Evolutionary conservation across 2,888 invertebrate genomes (phyloP), one percentile per base, ranked within the genome.

Genomic region (Idaea aversata): DNA sequence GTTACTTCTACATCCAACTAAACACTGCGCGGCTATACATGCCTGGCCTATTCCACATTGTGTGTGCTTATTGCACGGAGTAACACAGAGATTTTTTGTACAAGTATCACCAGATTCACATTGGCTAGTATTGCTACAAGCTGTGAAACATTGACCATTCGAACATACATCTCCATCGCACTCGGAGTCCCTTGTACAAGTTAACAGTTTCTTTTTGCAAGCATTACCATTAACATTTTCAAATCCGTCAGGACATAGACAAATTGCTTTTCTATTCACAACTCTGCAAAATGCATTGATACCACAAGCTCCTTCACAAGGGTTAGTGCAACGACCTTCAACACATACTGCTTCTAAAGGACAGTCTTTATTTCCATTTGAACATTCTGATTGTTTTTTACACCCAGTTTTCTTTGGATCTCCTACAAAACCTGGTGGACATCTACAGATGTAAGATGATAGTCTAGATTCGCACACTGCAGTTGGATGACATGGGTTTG

Each of bases 1-100:
- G 80, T 97, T 97, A 75, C 95, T 95, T 78, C 98, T 94, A 81
- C 98, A 98, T 34, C 98, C 98, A 66, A 97, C 91, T 3, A 96
- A 88, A 81, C 98, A 98, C 69, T 96, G 94, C 5, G 97, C 97
- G 70, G 94, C 94, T 15, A 96, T 93, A 81, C 98, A 98, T 13
- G 97, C 97, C 88, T 97, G 95, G 63, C 96, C 95, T 36, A 91
- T 87, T 63, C 95, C 94, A 84, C 98, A 98, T 81, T 98, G 97
- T 61, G 95, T 94, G 82, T 98, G 97, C 66, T 96, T 95, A 63
- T 94, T 94, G 76, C 98, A 98, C 67, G 97, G 95, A n/a, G 95
- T 93, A 68, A 95, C 94, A 80, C 98, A 98, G 72, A 96, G 95
- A 81, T 95, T 97, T 74, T 96, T 95, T 1, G 95, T 84, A 82